Evolutionary conservation across 2,113 vertebrate species (phyloP).

Genomic region (Heliornis fulica): DNA sequence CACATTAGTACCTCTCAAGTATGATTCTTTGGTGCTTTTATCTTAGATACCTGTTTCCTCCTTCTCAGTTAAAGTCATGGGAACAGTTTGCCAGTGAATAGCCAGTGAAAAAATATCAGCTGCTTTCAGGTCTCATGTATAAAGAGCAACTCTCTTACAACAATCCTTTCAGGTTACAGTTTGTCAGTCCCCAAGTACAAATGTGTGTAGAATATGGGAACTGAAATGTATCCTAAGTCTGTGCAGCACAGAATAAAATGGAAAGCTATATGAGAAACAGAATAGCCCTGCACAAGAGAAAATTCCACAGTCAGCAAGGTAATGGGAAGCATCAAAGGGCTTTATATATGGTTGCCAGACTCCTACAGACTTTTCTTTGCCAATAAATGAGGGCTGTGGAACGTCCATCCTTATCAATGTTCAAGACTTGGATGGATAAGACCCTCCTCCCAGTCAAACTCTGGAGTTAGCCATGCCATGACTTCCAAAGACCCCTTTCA

Average conservation of each 20-base stretch:
- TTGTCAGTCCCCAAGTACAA: neutral
- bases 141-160: neutral
- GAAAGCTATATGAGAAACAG: neutral
- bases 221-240: neutral
- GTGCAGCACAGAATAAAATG: neutral
- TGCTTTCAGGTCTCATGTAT: neutral
- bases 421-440: neutral
- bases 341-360: neutral
- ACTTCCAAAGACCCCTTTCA: neutral
- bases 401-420: neutral
- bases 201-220: accelerated
- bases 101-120: neutral
- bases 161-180: neutral
- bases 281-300: neutral
- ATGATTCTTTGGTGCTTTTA: neutral
- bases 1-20: neutral
- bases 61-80: neutral
- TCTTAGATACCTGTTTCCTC: neutral
- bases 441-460: neutral
- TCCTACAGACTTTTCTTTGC: neutral
- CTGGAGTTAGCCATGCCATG: accelerated
- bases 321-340: neutral
- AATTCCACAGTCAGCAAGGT: neutral
- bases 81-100: neutral
- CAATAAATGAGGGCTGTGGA: accelerated